Conservation (phyloP, 2,888 invertebrate genomes). For the Clusia tigrina region DNA sequence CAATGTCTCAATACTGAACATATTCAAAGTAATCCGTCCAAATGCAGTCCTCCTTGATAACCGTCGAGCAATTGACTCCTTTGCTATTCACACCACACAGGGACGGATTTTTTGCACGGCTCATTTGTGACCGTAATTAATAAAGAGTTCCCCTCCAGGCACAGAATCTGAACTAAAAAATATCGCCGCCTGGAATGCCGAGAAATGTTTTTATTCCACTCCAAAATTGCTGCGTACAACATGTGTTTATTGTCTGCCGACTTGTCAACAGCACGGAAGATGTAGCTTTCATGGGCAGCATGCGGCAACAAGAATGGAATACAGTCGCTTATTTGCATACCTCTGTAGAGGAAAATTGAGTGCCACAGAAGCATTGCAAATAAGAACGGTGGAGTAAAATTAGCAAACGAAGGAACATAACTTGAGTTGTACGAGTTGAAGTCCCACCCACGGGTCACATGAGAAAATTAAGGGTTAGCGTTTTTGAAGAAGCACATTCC, state of each 20-base stretch:
- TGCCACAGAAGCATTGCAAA: too few relatives aligned
- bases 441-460: too few relatives aligned
- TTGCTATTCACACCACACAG: conserved; percentile 31
- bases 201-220: conserved; percentile 38
- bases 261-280: conserved; percentile 15
- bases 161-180: neutral
- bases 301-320: neutral
- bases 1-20: too few relatives aligned
- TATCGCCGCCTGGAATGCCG: neutral
- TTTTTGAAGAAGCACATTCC: too few relatives aligned
- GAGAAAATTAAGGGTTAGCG: too few relatives aligned
- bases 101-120: conserved; percentile 38
- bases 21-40: too few relatives aligned
- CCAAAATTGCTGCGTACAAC: conserved; percentile 49
- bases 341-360: too few relatives aligned
- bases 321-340: too few relatives aligned
- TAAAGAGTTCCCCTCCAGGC: conserved; percentile 37
- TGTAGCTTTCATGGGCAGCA: neutral
- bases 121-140: conserved; percentile 55
- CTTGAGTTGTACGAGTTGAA: too few relatives aligned
- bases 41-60: too few relatives aligned
- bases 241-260: conserved; percentile 52
- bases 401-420: too few relatives aligned
- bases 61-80: conserved; percentile 14
- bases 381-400: too few relatives aligned